Evolutionary conservation across 2,888 invertebrate species (phyloP).

Genomic region (Lycocerus yunnanus): DNA sequence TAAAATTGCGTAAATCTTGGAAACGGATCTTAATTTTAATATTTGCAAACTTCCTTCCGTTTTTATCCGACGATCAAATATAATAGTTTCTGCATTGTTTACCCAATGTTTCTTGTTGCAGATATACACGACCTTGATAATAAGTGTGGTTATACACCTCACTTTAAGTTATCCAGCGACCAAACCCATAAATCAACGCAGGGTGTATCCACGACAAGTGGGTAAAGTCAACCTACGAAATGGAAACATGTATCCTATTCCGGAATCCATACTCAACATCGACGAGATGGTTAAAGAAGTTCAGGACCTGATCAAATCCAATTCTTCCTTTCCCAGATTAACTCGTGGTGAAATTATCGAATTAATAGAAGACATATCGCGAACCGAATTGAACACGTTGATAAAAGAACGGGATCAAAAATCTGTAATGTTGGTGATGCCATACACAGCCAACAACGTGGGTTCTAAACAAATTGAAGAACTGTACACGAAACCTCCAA

Average conservation of each 20-base stretch:
- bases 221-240: background rate
- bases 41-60: background rate
- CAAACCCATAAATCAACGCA: background rate
- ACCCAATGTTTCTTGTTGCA: background rate
- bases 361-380: constrained; percentile 68
- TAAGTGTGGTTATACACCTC: background rate
- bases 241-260: background rate
- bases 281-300: constrained; percentile 71
- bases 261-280: constrained; percentile 41
- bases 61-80: background rate
- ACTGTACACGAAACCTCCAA: constrained; percentile 68
- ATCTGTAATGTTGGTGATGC: constrained; percentile 69
- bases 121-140: background rate
- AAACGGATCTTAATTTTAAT: background rate
- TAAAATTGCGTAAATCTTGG: background rate
- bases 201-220: background rate
- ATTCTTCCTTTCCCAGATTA: constrained; percentile 67
- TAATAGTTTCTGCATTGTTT: background rate
- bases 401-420: constrained; percentile 55
- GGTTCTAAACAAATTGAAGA: constrained; percentile 62
- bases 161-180: background rate
- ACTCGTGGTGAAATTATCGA: constrained; percentile 69
- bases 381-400: constrained; percentile 55
- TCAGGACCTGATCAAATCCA: constrained; percentile 64
- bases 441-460: constrained; percentile 64